These are phyloP conservation scores for Phorcus lineatus DNA, from an alignment of 2,888 invertebrate genomes.

Conservation along the genomic window DNA sequence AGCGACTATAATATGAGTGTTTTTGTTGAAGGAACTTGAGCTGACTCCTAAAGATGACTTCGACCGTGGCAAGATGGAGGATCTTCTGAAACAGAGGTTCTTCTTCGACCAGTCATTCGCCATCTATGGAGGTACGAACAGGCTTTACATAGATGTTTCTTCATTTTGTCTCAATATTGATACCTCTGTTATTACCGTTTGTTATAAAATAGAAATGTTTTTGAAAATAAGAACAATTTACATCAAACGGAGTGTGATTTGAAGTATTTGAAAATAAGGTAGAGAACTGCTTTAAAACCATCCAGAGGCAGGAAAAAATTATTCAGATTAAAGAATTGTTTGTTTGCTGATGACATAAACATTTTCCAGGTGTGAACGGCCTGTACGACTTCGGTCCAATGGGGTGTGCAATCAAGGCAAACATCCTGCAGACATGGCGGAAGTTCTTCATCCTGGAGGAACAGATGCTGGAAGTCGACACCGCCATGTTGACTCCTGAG, in stretches of 20 bases:
- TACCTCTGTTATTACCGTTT: background rate
- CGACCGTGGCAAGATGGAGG: conserved; percentile 96
- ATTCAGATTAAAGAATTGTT: no score
- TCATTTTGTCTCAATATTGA: background rate
- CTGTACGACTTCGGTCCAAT: conserved; percentile 99
- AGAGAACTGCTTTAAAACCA: background rate
- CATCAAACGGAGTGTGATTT: background rate
- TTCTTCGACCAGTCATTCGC: conserved; percentile 99
- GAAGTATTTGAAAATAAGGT: no score
- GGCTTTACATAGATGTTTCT: background rate
- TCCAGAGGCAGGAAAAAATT: no score
- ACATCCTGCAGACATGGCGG: conserved; percentile 94
- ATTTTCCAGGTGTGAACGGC: conserved; percentile 79
- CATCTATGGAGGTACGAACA: conserved; percentile 91
- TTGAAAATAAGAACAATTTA: background rate
- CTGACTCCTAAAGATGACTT: conserved; percentile 82
- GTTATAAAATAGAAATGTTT: no score
- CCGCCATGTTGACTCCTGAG: conserved; percentile 97
- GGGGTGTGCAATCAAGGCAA: conserved; percentile 98
- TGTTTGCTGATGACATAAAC: no score
- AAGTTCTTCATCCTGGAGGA: conserved; percentile 97
- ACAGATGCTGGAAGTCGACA: conserved; percentile 99
- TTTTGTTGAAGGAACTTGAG: conserved; percentile 81
- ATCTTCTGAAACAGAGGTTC: conserved; percentile 95
- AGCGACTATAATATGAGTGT: no score